A percentile compares a stretch with the other conserved stretches of the same genome.
These are phyloP conservation scores for Neoarius graeffei DNA, from an alignment of 2,113 vertebrate species.

Conservation along the genomic window DNA sequence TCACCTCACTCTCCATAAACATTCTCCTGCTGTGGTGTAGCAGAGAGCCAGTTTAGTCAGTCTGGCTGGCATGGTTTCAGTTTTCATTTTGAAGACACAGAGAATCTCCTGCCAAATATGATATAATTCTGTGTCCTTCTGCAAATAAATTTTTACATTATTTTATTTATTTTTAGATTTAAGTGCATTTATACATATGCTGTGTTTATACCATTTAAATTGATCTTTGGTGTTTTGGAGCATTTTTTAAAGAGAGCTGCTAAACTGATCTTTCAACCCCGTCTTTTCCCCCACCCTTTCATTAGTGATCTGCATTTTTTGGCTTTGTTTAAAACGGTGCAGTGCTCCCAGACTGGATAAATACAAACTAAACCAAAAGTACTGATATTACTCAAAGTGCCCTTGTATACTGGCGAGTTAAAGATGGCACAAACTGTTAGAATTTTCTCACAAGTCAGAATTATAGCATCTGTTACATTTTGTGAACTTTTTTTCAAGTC, in stretches of 20 bases:
- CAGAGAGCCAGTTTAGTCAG: background rate
- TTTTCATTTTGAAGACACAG: constrained; percentile 6
- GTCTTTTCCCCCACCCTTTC: background rate
- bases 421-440: background rate
- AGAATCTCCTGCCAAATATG: constrained; percentile 10
- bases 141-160: background rate
- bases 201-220: background rate
- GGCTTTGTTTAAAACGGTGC: background rate
- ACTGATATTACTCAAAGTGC: background rate
- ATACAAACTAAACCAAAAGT: background rate
- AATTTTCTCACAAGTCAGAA: background rate
- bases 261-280: background rate
- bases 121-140: background rate
- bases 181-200: background rate
- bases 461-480: background rate
- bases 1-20: background rate
- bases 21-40: background rate
- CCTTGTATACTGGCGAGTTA: background rate
- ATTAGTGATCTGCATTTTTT: background rate
- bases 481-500: background rate
- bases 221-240: background rate
- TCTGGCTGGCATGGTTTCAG: background rate
- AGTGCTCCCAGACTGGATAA: background rate
- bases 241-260: background rate
- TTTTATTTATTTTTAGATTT: background rate